These are phyloP conservation scores for Trichopoda pennipes DNA, from an alignment of 2,888 invertebrate species.

Conservation along the genomic window DNA sequence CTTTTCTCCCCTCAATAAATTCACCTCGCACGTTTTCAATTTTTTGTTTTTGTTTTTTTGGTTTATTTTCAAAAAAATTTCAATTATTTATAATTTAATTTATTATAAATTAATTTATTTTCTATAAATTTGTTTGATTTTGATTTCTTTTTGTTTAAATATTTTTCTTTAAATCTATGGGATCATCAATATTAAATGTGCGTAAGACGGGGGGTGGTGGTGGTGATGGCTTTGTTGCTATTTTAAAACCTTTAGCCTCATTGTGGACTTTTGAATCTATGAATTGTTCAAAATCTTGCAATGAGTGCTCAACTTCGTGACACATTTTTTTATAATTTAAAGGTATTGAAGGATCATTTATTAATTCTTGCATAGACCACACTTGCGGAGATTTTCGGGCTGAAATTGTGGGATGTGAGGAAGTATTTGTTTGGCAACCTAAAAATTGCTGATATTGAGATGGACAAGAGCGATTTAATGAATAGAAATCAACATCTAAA, in stretches of 20 bases:
- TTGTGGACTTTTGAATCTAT: slow-evolving; percentile 73
- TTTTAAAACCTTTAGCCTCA: slow-evolving; percentile 28
- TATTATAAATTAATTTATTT: background rate
- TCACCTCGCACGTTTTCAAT: background rate
- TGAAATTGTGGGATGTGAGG: slow-evolving; percentile 36
- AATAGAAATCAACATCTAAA: slow-evolving; percentile 23
- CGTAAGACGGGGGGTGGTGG: slow-evolving; percentile 69
- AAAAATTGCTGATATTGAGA: slow-evolving; percentile 34
- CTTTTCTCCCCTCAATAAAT: slow-evolving; percentile 1
- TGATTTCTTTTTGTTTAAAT: slow-evolving; percentile 41
- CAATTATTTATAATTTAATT: slow-evolving; percentile 5
- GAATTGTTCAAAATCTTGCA: slow-evolving; percentile 78
- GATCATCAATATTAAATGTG: slow-evolving; percentile 83
- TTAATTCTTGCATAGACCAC: slow-evolving; percentile 80
- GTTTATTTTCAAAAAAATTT: background rate
- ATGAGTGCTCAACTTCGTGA: slow-evolving; percentile 78
- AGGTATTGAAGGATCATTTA: slow-evolving; percentile 79
- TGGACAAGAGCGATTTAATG: slow-evolving; percentile 17
- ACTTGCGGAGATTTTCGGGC: slow-evolving; percentile 71
- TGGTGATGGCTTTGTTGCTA: slow-evolving; percentile 15
- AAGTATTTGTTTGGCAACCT: slow-evolving; percentile 37
- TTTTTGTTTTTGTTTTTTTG: background rate
- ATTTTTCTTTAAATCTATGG: slow-evolving; percentile 73
- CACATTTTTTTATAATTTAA: slow-evolving; percentile 80
- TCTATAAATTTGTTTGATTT: background rate